Base-by-base conservation (phyloP, 2,888 invertebrate genomes). In the Acholoe squamosa region DNA sequence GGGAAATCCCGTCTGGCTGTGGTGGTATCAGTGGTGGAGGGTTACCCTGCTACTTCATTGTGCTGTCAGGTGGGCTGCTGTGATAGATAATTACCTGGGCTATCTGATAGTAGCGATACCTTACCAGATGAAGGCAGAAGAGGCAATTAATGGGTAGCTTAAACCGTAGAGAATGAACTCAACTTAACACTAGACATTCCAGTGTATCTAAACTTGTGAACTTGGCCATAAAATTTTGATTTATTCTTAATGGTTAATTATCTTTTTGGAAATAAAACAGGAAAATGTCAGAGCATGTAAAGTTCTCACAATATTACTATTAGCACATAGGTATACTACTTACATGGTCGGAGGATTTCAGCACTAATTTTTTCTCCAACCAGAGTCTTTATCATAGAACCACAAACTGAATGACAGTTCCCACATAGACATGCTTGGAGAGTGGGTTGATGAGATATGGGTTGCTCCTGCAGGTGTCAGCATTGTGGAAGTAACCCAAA, bases 81-180 rank as follows among this genome's bases (percentile, higher is more conserved):
- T 71, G 71, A 71, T 71, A 14, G 71, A 28, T 71, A 71, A 71
- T 71, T 71, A 71, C 71, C 71, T 71, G 31, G 28, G 71, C 25
- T 71, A 71, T 71, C 71, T 71, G 71, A 71, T 71, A 71, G 71
- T 5, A 28, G 14, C 71, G 71, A 71, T 71, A 71, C 71, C n/a
- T 71, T 10, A 43, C 28, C 71, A 71, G 71, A 71, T 71, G 71
- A n/a, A 14, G 28, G 31, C 43, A 43, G 43, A 43, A 43, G 14
- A 28, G 28, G n/a, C 71, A 71, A 71, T 71, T 71, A 71, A n/a
- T 28, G 25, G 71, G 3, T 25, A 71, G 14, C 25, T 28, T 25
- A 5, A 14, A 25, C 71, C 14, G 71, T 28, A 28, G 31, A 28
- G 7, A 25, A 71, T 14, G 14, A 28, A 71, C 3, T 25, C 71